Base-by-base conservation (phyloP, 2,113 vertebrate genomes). In the Genyomyrus donnyi region DNA sequence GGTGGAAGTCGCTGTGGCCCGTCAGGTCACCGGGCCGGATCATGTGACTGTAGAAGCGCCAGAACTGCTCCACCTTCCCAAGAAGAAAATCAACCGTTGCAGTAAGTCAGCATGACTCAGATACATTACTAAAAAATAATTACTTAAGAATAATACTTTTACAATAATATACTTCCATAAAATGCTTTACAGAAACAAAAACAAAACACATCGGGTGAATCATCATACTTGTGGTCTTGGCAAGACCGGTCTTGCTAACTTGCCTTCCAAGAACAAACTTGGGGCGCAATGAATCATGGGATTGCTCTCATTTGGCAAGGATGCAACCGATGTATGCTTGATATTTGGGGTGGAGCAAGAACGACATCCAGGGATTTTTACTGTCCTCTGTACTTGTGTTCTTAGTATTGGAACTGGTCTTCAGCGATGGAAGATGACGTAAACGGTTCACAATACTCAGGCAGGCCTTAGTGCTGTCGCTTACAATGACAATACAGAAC, bases 21-120 rank as follows among this genome's bases (percentile, higher is more conserved):
- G 96, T 96, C 77, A 97, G 92, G 91, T 97, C 96, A 1, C 96
- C 96, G 3, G 96, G 96, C n/a, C 96, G 94, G 91, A 96, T 96
- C 95, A 97, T 95, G 93, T 97, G 96, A 94, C 96, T 97, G 93
- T 97, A 97, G 90, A 97, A 96, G 88, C 96, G 94, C 96, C 96
- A 97, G 91, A 97, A 97, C 93, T 97, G 96, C 92, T 97, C 96
- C 92, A 97, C 96, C 96, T 97, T 62, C 0, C 17, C 35, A n/a
- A 52, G 27, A 87, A 8, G 27, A 42, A 39, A 53, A 87, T 19
- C 7, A 9, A 53, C 17, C 19, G 35, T 3, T 17, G 53, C n/a
- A 87, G 48, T 46, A 50, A 85, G n/a, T 15, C 19, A 50, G 74
- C 11, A 17, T 80, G 13, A 80, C 74, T 35, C 74, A 80, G 31